Evolutionary conservation across 2,113 vertebrate species (phyloP).

Genomic region (Accipiter virgatus): DNA sequence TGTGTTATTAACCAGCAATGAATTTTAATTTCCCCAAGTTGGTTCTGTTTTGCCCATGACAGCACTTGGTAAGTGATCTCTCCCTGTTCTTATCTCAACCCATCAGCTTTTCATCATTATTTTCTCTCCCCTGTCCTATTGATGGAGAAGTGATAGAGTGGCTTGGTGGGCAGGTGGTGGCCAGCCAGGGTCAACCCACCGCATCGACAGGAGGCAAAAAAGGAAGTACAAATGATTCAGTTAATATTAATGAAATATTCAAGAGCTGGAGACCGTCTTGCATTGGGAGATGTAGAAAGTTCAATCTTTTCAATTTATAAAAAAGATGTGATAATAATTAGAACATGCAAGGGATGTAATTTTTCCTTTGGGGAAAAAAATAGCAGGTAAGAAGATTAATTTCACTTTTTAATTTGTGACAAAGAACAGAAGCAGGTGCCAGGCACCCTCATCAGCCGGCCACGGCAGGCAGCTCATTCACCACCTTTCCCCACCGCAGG

Average conservation of each 20-base stretch:
- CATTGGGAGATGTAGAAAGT: neutral
- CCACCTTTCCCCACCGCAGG: fast-evolving
- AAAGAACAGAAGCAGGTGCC: neutral
- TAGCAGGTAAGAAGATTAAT: neutral
- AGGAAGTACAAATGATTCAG: neutral
- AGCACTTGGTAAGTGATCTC: neutral
- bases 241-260: neutral
- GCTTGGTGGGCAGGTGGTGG: neutral
- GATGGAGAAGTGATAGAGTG: neutral
- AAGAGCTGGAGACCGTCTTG: neutral
- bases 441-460: fast-evolving
- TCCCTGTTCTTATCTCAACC: no score
- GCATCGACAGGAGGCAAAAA: neutral
- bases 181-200: neutral
- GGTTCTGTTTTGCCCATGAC: neutral
- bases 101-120: neutral
- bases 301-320: neutral
- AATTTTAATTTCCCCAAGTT: neutral
- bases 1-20: neutral
- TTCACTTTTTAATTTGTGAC: neutral
- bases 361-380: neutral
- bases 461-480: fast-evolving
- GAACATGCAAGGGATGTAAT: neutral
- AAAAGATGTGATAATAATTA: neutral
- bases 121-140: neutral